These are phyloP conservation scores for Rhopalosiphum maidis DNA, from an alignment of 1,140 invertebrate genomes.

Conservation along the genomic window DNA sequence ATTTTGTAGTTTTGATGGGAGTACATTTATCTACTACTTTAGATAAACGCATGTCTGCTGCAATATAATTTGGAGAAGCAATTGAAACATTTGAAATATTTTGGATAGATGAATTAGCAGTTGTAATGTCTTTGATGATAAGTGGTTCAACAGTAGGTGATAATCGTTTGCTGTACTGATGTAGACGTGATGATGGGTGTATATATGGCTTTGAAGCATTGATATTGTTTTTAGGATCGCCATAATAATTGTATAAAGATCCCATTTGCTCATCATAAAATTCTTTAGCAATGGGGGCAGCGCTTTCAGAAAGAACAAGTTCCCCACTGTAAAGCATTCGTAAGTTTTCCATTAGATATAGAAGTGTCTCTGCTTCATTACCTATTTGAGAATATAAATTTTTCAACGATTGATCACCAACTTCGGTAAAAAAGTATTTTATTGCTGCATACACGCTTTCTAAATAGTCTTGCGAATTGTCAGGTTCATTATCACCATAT, in stretches of 20 bases:
- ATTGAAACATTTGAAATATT: background rate
- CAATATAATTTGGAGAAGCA: background rate
- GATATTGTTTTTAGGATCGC: background rate
- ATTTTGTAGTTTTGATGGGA: too few relatives aligned
- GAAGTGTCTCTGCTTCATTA: background rate
- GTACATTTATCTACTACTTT: too few relatives aligned
- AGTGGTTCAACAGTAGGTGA: background rate
- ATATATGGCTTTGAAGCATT: background rate
- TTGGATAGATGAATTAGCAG: background rate
- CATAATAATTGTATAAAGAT: background rate
- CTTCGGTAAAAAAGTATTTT: background rate
- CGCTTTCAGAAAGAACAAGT: background rate
- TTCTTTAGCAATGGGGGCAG: background rate
- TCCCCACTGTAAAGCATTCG: background rate
- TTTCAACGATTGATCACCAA: rapidly evolving
- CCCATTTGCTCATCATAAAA: background rate
- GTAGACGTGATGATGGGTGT: background rate
- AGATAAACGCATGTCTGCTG: too few relatives aligned
- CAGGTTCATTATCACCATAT: background rate
- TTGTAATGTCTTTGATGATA: background rate
- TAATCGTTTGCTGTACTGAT: background rate
- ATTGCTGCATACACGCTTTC: background rate
- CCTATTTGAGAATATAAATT: background rate
- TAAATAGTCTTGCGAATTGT: background rate
- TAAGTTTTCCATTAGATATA: background rate